A percentile compares a stretch with the other conserved stretches of the same genome.
Conservation (phyloP, 2,797 vertebrate genomes). For the Todus mexicanus region DNA sequence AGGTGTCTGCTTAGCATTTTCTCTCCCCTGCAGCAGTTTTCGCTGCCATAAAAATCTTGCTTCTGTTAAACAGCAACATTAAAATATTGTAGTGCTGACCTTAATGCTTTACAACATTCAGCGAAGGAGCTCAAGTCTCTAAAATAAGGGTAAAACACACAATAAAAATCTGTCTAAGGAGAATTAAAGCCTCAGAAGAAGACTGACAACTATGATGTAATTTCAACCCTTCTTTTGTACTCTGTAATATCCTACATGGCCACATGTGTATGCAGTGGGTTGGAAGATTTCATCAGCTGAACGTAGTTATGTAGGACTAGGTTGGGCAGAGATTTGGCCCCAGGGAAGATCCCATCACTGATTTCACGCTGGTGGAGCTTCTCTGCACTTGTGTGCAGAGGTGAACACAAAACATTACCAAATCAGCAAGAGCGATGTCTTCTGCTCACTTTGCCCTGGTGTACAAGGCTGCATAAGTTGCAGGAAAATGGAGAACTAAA, state of each 20-base stretch:
- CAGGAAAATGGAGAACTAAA: background rate
- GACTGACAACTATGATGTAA: background rate
- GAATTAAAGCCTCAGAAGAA: background rate
- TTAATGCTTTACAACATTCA: slow-evolving; percentile 21
- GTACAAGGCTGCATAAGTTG: background rate
- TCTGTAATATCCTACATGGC: background rate
- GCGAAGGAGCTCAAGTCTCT: background rate
- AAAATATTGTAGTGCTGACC: slow-evolving; percentile 11
- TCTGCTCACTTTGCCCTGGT: rapidly evolving
- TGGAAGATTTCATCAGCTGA: background rate
- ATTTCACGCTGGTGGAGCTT: background rate
- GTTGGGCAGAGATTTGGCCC: background rate
- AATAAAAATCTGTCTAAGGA: slow-evolving; percentile 1
- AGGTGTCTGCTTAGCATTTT: background rate
- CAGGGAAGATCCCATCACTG: background rate
- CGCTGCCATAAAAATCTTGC: background rate
- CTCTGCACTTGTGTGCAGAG: rapidly evolving
- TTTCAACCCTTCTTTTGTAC: background rate
- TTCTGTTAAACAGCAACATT: slow-evolving; percentile 22
- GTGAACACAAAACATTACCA: rapidly evolving
- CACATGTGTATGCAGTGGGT: rapidly evolving
- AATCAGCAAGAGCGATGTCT: background rate
- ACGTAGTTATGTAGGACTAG: too few species aligned
- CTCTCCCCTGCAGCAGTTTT: slow-evolving; percentile 1
- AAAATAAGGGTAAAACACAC: background rate